A percentile compares a stretch with the other conserved stretches of the same genome.
Evolutionary conservation across 1,140 invertebrate species (phyloP).

Genomic region (Mizuhopecten yessoensis): DNA sequence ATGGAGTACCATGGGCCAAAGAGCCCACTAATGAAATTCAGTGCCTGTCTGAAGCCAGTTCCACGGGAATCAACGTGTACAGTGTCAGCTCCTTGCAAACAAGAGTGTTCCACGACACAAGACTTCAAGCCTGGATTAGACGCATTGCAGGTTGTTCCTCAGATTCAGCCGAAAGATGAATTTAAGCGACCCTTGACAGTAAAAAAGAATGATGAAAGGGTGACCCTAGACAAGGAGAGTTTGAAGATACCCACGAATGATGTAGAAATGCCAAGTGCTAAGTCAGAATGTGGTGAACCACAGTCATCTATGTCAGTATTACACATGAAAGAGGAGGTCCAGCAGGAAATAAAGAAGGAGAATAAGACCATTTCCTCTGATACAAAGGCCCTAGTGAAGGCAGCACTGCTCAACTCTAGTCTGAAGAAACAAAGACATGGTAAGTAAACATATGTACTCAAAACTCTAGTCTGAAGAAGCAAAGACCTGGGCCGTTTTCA

Average conservation of each 20-base stretch:
- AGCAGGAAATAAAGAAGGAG: conserved; percentile 55
- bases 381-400: conserved; percentile 79
- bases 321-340: not conserved
- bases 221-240: conserved; percentile 66
- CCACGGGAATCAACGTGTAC: conserved; percentile 63
- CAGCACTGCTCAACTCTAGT: conserved; percentile 75
- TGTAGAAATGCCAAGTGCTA: conserved; percentile 82
- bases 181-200: conserved; percentile 65
- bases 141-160: not conserved
- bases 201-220: conserved; percentile 59
- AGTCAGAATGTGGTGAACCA: conserved; percentile 57
- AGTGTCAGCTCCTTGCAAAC: not conserved
- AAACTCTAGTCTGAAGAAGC: too few relatives aligned
- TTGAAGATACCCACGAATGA: conserved; percentile 67
- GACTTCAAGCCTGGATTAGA: not conserved
- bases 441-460: conserved; percentile 59
- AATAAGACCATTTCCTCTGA: conserved; percentile 77
- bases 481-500: too few relatives aligned
- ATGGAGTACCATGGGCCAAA: conserved; percentile 78
- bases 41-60: conserved; percentile 74
- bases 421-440: conserved; percentile 74
- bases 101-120: not conserved
- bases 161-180: conserved; percentile 49
- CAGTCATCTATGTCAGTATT: not conserved
- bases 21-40: conserved; percentile 72